Evolutionary conservation across 2,113 vertebrate genomes (phyloP).

Genomic region (Amazona vittata): DNA sequence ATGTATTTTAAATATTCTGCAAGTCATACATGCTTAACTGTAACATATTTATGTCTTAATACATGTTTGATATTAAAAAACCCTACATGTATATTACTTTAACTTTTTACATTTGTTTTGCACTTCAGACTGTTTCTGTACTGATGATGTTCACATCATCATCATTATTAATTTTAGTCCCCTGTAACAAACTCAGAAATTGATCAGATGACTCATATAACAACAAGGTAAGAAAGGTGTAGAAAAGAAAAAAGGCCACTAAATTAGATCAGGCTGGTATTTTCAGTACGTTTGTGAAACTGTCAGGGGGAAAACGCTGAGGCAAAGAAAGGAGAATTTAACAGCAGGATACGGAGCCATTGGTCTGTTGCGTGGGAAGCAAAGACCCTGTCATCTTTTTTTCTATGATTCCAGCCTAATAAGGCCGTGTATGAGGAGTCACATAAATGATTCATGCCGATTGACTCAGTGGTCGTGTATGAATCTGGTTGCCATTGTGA

Average conservation of each 20-base stretch:
- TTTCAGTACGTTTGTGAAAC: not conserved
- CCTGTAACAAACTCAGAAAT: not conserved
- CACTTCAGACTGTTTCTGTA: not conserved
- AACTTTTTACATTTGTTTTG: not conserved
- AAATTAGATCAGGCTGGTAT: not conserved
- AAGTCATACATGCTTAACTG: not conserved
- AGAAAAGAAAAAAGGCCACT: not conserved
- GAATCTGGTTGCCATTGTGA: constrained; percentile 35
- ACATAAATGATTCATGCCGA: constrained; percentile 54
- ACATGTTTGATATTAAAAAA: not conserved
- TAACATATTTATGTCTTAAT: not conserved
- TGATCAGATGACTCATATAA: not conserved
- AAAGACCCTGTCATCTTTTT: not conserved
- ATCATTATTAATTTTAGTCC: not conserved
- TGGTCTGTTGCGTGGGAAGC: not conserved
- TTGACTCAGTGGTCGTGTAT: constrained; percentile 11
- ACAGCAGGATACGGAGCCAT: not conserved
- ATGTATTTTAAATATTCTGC: not conserved
- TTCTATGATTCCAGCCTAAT: constrained; percentile 39
- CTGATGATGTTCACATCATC: not conserved
- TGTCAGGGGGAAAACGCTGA: not conserved
- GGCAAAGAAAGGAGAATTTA: not conserved
- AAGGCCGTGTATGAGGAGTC: constrained; percentile 36
- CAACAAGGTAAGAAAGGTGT: not conserved
- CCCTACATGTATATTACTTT: not conserved